A percentile compares a stretch with the other conserved stretches of the same genome.
phyloP scores from a whole-genome alignment of 2,113 vertebrate genomes.

The Fukomys damarensis region DNA sequence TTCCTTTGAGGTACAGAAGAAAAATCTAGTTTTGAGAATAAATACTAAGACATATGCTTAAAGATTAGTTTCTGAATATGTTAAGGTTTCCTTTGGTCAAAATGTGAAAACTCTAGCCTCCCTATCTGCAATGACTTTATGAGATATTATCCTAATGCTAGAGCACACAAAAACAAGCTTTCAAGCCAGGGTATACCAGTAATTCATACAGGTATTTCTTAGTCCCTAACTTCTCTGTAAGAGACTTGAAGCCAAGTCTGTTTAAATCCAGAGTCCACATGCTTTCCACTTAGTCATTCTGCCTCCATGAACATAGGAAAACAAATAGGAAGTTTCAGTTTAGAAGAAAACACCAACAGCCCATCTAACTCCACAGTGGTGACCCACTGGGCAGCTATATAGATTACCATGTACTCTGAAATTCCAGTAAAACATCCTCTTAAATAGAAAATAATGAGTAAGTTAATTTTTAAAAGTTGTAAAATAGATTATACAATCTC shows the following conservation, averaged over 20 bases:
- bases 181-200: neutral
- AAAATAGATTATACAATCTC: neutral
- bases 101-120: neutral
- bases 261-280: neutral
- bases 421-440: neutral
- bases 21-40: neutral
- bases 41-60: neutral
- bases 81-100: neutral
- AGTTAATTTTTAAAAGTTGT: neutral
- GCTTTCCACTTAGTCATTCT: neutral
- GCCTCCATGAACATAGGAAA: neutral
- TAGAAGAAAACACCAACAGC: neutral
- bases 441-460: constrained; percentile 15
- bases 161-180: neutral
- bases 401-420: neutral
- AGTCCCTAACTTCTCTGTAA: neutral
- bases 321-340: neutral
- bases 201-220: rapidly evolving
- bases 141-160: neutral
- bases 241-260: neutral
- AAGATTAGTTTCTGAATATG: constrained; percentile 4
- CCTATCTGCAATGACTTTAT: neutral
- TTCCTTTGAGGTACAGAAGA: neutral
- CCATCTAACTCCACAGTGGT: neutral
- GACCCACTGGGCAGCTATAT: neutral